phyloP scores from a whole-genome alignment of 2,888 invertebrate species.

The Tricholauxania praeusta region DNA sequence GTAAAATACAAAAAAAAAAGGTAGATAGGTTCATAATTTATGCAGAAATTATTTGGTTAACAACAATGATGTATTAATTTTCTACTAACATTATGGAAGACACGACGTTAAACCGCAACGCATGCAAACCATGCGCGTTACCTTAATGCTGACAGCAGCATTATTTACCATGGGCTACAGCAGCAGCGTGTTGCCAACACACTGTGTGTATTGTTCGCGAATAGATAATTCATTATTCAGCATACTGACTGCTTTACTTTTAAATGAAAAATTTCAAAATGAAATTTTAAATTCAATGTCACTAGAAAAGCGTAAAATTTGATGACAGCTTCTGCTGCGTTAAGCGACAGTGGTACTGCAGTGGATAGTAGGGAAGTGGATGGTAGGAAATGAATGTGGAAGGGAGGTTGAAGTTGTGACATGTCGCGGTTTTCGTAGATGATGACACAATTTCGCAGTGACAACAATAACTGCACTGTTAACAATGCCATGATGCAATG shows the following conservation, averaged over 20 bases:
- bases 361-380: neutral
- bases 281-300: constrained; percentile 21
- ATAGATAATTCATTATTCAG: neutral
- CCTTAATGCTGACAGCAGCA: too few species aligned
- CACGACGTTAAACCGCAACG: too few species aligned
- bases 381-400: neutral
- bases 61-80: too few species aligned
- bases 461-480: neutral
- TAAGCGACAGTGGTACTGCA: neutral
- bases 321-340: neutral
- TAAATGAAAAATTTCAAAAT: neutral
- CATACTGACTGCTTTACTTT: neutral
- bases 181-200: too few species aligned
- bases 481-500: constrained; percentile 1
- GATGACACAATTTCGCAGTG: neutral
- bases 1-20: too few species aligned
- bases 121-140: too few species aligned
- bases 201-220: too few species aligned
- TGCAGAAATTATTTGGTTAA: too few species aligned
- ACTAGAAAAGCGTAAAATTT: neutral
- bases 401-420: neutral
- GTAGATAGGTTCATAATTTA: too few species aligned
- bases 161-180: too few species aligned
- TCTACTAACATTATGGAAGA: too few species aligned
- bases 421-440: neutral